Base-by-base conservation (phyloP, 2,797 vertebrate species). In the Taenioides sp. region DNA sequence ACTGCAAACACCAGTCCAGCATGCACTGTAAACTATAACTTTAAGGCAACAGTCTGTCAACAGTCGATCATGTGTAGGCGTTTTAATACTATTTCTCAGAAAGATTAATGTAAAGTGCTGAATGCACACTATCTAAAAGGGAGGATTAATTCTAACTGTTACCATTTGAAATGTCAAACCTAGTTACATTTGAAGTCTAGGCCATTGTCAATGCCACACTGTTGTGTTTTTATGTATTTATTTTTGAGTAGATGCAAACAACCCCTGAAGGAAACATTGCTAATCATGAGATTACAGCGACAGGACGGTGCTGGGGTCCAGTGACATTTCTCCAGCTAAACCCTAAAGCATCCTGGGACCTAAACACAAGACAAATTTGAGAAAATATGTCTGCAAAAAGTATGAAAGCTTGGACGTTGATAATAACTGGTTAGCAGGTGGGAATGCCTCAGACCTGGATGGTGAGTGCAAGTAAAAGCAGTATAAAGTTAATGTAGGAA, bases 211-310 rank as follows among this genome's bases (percentile, higher is more conserved):
- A 40, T 18, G 63, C 59, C 25, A n/a, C 1, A 22, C 20, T 54
- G 22, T 57, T 28, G 31, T 34, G 61, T 28, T 70, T 77, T 28
- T 60, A 28, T 60, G 14, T 60, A 31, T 58, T 18, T 28, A 60
- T 25, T 74, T 77, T 40, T 6, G 72, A 80, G 77, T 75, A 68
- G 40, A 73, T 40, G 68, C 70, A 67, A 69, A 78, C 74, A 37
- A 34, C 12, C 37, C 69, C 77, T 64, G 70, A 80, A 83, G 68
- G 78, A 76, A 78, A 74, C 78, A 72, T 69, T 66, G 70, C 70
- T 77, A 74, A 81, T 84, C 57, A 52, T 65, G 65, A 79, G 75
- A 84, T 84, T 73, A 80, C 66, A 78, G 59, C 34, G 27, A 25
- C 2, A 25, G 50, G 28, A 68, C 63, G 55, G 71, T 70, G 61